Evolutionary conservation across 2,113 vertebrate species (phyloP).

Genomic region (Chrysemys picta): DNA sequence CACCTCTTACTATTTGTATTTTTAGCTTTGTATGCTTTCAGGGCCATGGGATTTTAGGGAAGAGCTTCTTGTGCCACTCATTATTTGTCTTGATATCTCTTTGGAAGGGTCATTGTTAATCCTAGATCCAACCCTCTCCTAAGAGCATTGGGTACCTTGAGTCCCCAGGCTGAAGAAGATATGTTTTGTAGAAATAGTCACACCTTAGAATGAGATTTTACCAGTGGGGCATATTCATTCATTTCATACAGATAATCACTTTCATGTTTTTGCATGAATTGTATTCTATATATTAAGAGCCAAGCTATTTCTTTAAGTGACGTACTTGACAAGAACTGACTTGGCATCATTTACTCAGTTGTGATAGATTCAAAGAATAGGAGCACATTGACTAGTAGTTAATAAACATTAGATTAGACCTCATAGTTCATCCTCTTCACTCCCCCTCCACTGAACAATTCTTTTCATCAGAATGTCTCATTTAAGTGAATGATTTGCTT

Average conservation of each 20-base stretch:
- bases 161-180: not conserved
- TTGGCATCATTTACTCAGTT: not conserved
- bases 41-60: not conserved
- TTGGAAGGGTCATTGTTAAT: not conserved
- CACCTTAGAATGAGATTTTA: not conserved
- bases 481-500: not conserved
- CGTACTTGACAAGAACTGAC: not conserved
- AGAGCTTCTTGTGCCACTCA: not conserved
- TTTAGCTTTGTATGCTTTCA: not conserved
- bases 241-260: not conserved
- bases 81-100: not conserved
- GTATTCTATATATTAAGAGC: not conserved
- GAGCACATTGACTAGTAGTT: not conserved
- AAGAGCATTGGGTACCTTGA: not conserved
- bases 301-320: not conserved
- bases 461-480: not conserved
- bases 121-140: not conserved
- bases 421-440: not conserved
- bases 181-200: not conserved
- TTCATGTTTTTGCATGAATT: fast-evolving
- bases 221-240: not conserved
- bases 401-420: not conserved
- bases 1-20: not conserved
- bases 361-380: not conserved
- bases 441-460: not conserved